These are phyloP conservation scores for Macrobrachium nipponense DNA, from an alignment of 1,140 invertebrate genomes.

Conservation along the genomic window DNA sequence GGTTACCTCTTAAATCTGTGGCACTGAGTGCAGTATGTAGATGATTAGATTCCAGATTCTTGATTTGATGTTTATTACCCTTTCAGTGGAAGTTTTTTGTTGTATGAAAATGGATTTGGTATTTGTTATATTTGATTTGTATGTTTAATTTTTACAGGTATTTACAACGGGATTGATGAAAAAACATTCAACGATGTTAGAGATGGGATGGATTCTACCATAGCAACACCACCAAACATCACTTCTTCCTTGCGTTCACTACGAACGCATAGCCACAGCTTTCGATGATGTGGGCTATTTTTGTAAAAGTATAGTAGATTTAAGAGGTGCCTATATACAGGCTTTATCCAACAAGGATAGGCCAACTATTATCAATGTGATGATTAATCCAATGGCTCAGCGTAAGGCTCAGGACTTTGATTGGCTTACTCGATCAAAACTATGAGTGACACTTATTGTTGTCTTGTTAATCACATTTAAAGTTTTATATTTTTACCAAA, in stretches of 20 bases:
- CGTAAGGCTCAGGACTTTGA: constrained; percentile 90
- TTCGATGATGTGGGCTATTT: constrained; percentile 85
- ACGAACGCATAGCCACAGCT: constrained; percentile 90
- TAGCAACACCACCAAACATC: constrained; percentile 81
- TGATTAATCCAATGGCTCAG: constrained; percentile 88
- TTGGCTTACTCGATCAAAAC: constrained; percentile 92
- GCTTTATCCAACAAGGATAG: constrained; percentile 76
- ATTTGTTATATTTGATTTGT: background rate
- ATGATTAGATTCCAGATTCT: no score
- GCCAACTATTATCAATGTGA: constrained; percentile 90
- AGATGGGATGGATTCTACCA: constrained; percentile 74
- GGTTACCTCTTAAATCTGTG: no score
- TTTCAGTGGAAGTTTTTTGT: no score
- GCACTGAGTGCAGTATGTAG: no score
- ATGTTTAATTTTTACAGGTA: background rate
- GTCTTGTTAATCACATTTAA: background rate
- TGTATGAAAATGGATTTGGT: no score
- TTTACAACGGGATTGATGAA: constrained; percentile 73
- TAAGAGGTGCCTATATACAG: constrained; percentile 77
- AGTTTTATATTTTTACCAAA: background rate
- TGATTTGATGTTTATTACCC: no score
- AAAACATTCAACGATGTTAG: constrained; percentile 80
- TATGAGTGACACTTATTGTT: constrained; percentile 71
- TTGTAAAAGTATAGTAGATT: constrained; percentile 80
- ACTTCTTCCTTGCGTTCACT: constrained; percentile 81